Conservation (phyloP, 2,888 invertebrate species). For the Spisula solida region DNA sequence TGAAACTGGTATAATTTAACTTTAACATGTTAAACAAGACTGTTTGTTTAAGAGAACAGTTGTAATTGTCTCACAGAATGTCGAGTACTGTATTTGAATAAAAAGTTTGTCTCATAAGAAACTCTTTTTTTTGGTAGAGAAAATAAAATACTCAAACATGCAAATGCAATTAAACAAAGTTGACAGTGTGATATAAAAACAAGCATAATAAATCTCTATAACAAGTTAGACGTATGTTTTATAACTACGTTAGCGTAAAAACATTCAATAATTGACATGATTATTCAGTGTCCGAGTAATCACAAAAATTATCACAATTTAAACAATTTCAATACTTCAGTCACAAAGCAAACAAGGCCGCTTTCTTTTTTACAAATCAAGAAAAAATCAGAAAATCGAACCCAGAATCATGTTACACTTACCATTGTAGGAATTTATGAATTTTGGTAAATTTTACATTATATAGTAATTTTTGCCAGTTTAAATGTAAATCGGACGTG, state of each 20-base stretch:
- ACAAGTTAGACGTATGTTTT: constrained; percentile 9
- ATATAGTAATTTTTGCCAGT: background rate
- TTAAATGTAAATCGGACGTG: background rate
- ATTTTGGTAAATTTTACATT: background rate
- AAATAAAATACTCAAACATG: constrained; percentile 27
- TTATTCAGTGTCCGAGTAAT: background rate
- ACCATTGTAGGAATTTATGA: background rate
- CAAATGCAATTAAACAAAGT: constrained; percentile 38
- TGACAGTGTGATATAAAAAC: constrained; percentile 20
- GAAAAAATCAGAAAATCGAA: background rate
- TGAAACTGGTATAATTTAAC: background rate
- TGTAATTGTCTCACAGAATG: background rate
- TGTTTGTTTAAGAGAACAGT: background rate
- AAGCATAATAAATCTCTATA: constrained; percentile 25
- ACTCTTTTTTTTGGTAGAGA: constrained; percentile 11
- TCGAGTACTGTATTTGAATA: background rate
- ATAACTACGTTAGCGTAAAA: background rate
- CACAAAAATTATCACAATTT: constrained; percentile 12
- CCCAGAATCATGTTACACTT: background rate
- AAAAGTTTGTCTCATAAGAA: background rate
- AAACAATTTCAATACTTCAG: background rate
- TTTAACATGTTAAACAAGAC: background rate
- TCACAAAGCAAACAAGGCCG: background rate
- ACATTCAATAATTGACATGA: constrained; percentile 21
- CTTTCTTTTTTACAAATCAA: background rate